Evolutionary conservation across 2,113 vertebrate species (phyloP).

Genomic region (Hypomesus transpacificus): DNA sequence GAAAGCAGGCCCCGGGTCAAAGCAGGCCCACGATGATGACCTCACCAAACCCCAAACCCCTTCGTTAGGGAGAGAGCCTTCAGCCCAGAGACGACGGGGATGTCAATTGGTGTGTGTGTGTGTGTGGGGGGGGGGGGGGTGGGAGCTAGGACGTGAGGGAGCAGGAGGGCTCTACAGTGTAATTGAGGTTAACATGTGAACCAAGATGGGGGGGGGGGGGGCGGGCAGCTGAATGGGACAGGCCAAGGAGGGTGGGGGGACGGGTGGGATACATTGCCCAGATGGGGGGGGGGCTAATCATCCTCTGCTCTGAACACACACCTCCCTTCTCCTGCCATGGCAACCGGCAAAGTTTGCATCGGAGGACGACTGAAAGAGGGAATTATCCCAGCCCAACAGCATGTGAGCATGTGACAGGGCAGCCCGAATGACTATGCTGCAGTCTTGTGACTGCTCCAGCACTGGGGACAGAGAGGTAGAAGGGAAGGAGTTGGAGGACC

Average conservation of each 20-base stretch:
- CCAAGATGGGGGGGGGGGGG: conserved; percentile 38
- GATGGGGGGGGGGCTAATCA: background rate
- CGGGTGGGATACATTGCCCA: background rate
- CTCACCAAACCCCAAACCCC: background rate
- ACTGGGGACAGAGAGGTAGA: conserved; percentile 12
- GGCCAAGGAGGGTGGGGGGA: background rate
- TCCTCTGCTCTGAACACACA: conserved; percentile 1
- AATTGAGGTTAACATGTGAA: conserved; percentile 44
- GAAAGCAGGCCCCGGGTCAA: background rate
- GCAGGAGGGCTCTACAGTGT: conserved; percentile 9
- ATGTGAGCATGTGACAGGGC: conserved; percentile 65
- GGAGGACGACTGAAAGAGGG: conserved; percentile 35
- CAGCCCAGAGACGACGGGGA: background rate
- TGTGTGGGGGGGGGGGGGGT: background rate
- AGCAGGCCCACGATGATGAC: background rate
- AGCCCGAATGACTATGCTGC: conserved; percentile 25
- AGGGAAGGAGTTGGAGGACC: conserved; percentile 27
- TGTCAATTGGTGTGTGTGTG: conserved; percentile 13
- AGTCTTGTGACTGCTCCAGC: conserved; percentile 52
- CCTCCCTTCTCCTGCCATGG: conserved; percentile 34
- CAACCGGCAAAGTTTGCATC: conserved; percentile 43
- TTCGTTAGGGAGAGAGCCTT: background rate
- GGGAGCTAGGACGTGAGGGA: background rate
- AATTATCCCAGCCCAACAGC: conserved; percentile 52
- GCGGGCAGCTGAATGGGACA: conserved; percentile 22